Conservation (phyloP, 1,140 invertebrate genomes). For the Callitettix versicolor region DNA sequence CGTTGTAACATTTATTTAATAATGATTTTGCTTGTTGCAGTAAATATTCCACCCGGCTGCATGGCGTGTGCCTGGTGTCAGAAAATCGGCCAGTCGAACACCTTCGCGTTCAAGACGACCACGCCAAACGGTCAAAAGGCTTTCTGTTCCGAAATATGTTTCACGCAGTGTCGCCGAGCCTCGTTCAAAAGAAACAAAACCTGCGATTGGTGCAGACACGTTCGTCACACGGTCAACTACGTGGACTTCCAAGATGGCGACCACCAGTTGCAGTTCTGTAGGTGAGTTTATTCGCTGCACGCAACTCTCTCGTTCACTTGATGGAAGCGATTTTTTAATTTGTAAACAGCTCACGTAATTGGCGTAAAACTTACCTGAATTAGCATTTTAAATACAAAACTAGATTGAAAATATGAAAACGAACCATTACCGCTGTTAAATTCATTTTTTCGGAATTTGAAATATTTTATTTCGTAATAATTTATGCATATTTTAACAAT, state of each 20-base stretch:
- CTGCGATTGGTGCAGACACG: slow-evolving; percentile 88
- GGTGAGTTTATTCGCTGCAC: too few relatives aligned
- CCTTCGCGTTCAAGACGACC: slow-evolving; percentile 32
- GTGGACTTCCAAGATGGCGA: slow-evolving; percentile 77
- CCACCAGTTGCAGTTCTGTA: slow-evolving; percentile 64
- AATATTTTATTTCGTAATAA: too few relatives aligned
- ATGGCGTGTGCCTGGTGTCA: slow-evolving; percentile 42
- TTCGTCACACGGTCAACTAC: slow-evolving; percentile 82
- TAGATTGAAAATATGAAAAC: too few relatives aligned
- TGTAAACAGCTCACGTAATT: too few relatives aligned
- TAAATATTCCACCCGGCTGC: slow-evolving; percentile 21
- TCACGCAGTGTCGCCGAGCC: slow-evolving; percentile 73
- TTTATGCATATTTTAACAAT: too few relatives aligned
- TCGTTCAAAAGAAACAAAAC: slow-evolving; percentile 84
- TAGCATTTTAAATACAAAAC: too few relatives aligned
- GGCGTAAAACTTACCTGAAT: too few relatives aligned
- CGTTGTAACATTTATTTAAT: too few relatives aligned
- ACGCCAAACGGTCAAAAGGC: slow-evolving; percentile 32
- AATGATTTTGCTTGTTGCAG: slow-evolving; percentile 13
- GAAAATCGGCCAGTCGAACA: slow-evolving; percentile 33
- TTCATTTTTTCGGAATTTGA: too few relatives aligned
- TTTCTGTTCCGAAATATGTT: slow-evolving; percentile 81
- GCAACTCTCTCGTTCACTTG: too few relatives aligned
- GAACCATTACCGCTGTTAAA: too few relatives aligned
- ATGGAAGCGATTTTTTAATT: too few relatives aligned